Conservation (phyloP, 2,888 invertebrate genomes). For the Ptilodon capucinus region DNA sequence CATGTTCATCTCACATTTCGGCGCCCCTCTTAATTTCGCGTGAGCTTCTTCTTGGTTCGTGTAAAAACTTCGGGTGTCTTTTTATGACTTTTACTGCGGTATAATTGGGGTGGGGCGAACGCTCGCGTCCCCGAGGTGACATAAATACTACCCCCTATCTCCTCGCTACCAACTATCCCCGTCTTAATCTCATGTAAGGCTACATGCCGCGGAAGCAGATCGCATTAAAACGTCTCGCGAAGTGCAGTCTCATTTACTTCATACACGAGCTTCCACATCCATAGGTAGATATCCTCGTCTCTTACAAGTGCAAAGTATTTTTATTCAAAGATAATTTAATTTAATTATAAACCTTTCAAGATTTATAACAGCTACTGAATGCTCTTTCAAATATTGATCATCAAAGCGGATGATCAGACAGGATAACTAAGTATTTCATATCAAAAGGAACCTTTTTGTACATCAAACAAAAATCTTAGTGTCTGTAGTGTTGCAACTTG, state of each 20-base stretch:
- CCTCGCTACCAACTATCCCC: constrained; percentile 64
- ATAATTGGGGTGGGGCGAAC: constrained; percentile 82
- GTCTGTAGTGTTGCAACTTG: constrained; percentile 29
- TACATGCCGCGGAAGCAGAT: constrained; percentile 65
- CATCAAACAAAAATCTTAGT: constrained; percentile 55
- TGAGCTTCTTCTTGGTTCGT: constrained; percentile 79
- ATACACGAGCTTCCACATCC: constrained; percentile 20
- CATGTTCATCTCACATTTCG: constrained; percentile 83
- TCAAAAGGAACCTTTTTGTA: constrained; percentile 9
- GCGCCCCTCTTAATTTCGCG: constrained; percentile 83
- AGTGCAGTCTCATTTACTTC: constrained; percentile 51
- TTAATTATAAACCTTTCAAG: no score
- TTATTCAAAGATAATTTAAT: not conserved
- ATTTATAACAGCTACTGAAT: no score
- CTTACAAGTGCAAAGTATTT: not conserved
- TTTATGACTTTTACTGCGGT: constrained; percentile 83
- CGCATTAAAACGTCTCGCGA: constrained; percentile 61
- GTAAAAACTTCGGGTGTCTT: constrained; percentile 83
- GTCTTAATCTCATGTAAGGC: constrained; percentile 79
- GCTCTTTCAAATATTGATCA: no score
- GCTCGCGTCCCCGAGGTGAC: constrained; percentile 80
- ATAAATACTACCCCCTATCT: constrained; percentile 77
- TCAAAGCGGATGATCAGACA: no score
- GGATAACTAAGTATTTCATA: no score
- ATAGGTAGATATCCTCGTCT: not conserved